A percentile compares a stretch with the other conserved stretches of the same genome.
Conservation (phyloP, 2,888 invertebrate species). For the Xestia c-nigrum region DNA sequence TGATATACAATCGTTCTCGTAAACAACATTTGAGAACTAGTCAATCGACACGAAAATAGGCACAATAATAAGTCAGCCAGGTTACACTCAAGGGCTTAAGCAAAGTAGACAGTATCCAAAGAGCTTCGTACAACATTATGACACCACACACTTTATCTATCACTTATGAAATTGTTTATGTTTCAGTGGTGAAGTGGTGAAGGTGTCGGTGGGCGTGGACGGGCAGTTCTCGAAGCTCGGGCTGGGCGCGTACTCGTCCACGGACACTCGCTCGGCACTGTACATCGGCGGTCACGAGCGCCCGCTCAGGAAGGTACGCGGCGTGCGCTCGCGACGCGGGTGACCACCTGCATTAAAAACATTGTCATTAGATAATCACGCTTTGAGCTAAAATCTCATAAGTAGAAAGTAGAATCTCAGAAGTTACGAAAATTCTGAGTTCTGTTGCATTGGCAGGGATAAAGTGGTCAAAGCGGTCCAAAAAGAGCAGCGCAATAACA, state of each 20-base stretch:
- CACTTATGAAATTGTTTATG: background rate
- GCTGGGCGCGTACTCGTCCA: conserved; percentile 92
- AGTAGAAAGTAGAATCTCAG: too few relatives aligned
- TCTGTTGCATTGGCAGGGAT: background rate
- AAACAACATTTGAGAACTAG: background rate
- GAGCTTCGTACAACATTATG: background rate
- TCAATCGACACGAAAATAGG: background rate
- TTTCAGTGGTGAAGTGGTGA: conserved; percentile 95
- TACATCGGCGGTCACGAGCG: conserved; percentile 93
- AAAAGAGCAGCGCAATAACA: background rate
- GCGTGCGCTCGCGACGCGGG: conserved; percentile 92
- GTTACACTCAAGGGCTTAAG: background rate
- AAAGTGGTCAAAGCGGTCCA: too few relatives aligned
- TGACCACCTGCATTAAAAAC: conserved; percentile 95
- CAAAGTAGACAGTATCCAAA: background rate
- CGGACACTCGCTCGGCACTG: conserved; percentile 96
- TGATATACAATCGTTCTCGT: too few relatives aligned
- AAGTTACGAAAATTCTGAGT: background rate
- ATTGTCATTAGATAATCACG: conserved; percentile 89
- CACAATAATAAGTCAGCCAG: background rate
- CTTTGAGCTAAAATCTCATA: too few relatives aligned
- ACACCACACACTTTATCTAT: background rate
- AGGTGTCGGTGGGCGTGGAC: conserved; percentile 96
- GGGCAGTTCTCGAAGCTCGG: conserved; percentile 94
- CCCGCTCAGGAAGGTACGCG: conserved; percentile 85